Evolutionary conservation across 2,113 vertebrate species (phyloP).

Genomic region (Alectura lathami): DNA sequence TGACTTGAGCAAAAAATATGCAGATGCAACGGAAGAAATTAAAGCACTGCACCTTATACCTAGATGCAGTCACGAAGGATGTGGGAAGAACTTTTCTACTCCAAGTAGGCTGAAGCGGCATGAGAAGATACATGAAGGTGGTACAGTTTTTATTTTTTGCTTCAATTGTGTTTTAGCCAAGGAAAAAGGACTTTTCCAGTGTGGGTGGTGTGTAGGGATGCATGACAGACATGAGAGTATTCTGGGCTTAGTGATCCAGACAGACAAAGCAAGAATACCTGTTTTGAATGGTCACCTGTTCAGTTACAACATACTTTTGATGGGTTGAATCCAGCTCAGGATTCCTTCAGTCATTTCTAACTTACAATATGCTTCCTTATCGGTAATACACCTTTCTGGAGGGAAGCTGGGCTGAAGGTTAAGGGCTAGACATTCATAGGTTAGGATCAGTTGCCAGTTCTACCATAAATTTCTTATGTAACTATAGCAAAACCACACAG

Average conservation of each 20-base stretch:
- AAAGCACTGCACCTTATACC: background rate
- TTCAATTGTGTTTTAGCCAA: background rate
- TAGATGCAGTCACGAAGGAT: slow-evolving; percentile 85
- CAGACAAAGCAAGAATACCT: background rate
- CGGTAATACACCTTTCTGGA: background rate
- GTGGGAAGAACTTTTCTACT: slow-evolving; percentile 77
- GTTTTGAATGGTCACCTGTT: background rate
- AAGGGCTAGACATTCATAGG: background rate
- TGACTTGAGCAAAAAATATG: background rate
- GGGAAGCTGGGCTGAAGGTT: background rate
- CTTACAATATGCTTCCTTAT: background rate
- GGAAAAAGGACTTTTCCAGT: background rate
- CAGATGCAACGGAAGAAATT: background rate
- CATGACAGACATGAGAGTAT: background rate
- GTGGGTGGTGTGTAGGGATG: rapidly evolving
- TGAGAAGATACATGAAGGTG: slow-evolving; percentile 85
- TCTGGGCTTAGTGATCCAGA: background rate
- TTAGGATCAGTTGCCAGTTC: background rate
- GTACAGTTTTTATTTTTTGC: background rate
- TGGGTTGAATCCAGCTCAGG: background rate
- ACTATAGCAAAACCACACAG: background rate
- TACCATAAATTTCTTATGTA: background rate
- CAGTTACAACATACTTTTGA: background rate
- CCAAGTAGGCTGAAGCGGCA: slow-evolving; percentile 82
- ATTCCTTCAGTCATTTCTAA: background rate